Conservation (phyloP, 2,888 invertebrate genomes). For the Acronicta alni region DNA sequence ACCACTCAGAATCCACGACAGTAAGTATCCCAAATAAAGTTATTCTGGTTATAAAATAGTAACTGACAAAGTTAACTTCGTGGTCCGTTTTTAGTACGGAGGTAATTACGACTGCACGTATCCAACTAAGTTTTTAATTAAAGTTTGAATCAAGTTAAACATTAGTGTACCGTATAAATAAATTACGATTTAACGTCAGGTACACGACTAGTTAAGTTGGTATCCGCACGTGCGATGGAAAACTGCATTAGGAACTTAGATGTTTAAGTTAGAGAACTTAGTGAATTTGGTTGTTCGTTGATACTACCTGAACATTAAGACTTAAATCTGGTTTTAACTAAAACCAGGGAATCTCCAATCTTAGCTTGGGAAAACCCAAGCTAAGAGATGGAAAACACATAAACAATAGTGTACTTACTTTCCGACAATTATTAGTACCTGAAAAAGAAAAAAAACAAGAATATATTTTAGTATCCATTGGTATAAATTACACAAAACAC, state of each 20-base stretch:
- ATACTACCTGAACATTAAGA: no score
- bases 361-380: no score
- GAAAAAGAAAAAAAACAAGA: no score
- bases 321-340: no score
- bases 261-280: conserved; percentile 16
- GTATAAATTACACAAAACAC: no score
- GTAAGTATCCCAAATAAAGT: background rate
- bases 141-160: conserved; percentile 38
- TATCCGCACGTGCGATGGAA: conserved; percentile 24
- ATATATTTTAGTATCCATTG: no score
- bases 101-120: conserved; percentile 17
- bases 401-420: no score
- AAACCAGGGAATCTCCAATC: no score
- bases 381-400: no score
- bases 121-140: conserved; percentile 35
- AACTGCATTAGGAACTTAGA: conserved; percentile 22
- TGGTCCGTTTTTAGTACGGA: conserved; percentile 24
- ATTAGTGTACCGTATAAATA: conserved; percentile 32
- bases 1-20: background rate
- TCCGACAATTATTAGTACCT: no score
- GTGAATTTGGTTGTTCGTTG: conserved; percentile 5
- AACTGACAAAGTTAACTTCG: conserved; percentile 10
- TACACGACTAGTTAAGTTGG: conserved; percentile 40
- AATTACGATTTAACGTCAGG: conserved; percentile 39
- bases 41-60: conserved; percentile 13